A percentile compares a stretch with the other conserved stretches of the same genome.
Conservation (phyloP, 2,888 invertebrate species). For the Tetragonula carbonaria region DNA sequence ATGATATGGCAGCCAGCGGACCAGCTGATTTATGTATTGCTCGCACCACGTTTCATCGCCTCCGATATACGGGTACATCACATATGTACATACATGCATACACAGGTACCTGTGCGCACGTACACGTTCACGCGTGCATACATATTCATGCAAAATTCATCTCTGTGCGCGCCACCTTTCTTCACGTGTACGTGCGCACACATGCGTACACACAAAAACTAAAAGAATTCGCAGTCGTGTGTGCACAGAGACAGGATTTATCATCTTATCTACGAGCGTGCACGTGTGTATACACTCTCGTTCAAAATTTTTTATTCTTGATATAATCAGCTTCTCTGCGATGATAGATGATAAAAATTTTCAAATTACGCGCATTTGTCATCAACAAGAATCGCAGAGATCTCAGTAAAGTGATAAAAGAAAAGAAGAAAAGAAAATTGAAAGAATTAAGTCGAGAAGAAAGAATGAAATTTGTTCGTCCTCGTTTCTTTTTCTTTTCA, state of each 20-base stretch:
- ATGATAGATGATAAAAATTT: no score
- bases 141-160: not conserved
- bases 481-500: no score
- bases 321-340: no score
- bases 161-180: not conserved
- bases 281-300: no score
- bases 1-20: slow-evolving; percentile 78
- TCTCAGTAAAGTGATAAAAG: no score
- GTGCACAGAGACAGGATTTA: not conserved
- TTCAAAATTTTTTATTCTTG: no score
- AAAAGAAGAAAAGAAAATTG: no score
- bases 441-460: no score
- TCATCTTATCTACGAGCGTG: not conserved
- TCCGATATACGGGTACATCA: slow-evolving; percentile 47
- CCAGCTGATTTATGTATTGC: slow-evolving; percentile 78
- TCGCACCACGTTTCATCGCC: slow-evolving; percentile 69
- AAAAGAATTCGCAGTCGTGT: not conserved
- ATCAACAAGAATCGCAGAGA: no score
- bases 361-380: no score
- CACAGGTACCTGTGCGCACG: not conserved
- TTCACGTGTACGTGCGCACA: slow-evolving; percentile 18
- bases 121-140: slow-evolving; percentile 6
- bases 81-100: not conserved
- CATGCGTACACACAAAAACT: slow-evolving; percentile 10
- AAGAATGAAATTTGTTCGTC: no score